Base-by-base conservation (phyloP, 2,888 invertebrate species). In the Cephus rjabovi region DNA sequence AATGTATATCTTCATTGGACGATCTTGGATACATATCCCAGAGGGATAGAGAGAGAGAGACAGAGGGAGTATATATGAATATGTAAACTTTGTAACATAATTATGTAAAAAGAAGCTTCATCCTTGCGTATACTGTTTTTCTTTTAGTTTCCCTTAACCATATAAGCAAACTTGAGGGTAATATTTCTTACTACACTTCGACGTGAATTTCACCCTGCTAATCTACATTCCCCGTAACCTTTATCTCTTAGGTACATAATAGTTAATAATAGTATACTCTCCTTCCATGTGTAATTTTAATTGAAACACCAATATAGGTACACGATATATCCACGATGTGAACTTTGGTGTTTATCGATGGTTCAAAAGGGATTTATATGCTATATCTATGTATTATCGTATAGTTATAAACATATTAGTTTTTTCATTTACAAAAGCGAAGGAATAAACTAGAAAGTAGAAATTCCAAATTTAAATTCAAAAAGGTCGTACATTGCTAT, bases 61-160 rank as follows among this genome's bases (percentile, higher is more conserved):
- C 75, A 75, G 69, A 77, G n/a, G 73, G 37, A 31, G 56, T 74
- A 71, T 56, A 56, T 56, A 56, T 35, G 11, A 35, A 12, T 56
- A 37, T 56, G 73, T 40, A 75, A 75, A 76, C n/a, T 68, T 40
- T 77, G 80, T 68, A 76, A 81, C 80, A 80, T 80, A 78, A 81
- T 80, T 80, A 80, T 80, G 75, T 78, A 78, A 76, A 77, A 78
- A 81, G 74, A 75, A 71, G 74, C 75, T 78, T 78, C 75, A 81
- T 80, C 75, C 23, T 23, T 23, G 9, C 15, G 23, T 56, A 23
- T 56, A 56, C 9, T 56, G 35, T 56, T 9, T 56, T 56, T 56
- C 23, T 56, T 56, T 56, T 9, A 23, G 40, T 23, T 56, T 23
- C 6, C 23, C 40, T 9, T 56, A 56, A 56, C 40, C 40, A 56